Conservation (phyloP, 2,888 invertebrate genomes). For the Pyrrhia umbra region DNA sequence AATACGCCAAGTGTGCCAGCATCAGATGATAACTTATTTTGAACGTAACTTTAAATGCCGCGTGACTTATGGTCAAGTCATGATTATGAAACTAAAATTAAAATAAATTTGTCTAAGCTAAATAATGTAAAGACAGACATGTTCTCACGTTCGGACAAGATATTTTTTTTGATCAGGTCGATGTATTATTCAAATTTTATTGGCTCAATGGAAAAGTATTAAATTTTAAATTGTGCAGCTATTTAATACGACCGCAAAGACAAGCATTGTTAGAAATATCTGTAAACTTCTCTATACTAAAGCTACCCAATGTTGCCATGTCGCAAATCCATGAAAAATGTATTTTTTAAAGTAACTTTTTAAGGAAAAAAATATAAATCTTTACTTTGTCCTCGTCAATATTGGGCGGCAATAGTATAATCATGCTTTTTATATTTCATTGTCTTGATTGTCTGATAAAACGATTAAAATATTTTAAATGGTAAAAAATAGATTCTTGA, state of each 20-base stretch:
- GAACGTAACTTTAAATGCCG: too few species aligned
- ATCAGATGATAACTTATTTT: too few species aligned
- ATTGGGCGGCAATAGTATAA: conserved; percentile 7
- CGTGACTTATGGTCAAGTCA: too few species aligned
- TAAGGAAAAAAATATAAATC: background rate
- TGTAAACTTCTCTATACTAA: conserved; percentile 19
- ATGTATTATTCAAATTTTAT: background rate
- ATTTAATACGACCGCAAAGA: background rate
- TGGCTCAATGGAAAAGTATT: conserved; percentile 8
- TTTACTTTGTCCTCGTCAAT: background rate
- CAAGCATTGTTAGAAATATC: conserved; percentile 29
- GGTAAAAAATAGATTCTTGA: background rate
- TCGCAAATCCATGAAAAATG: conserved; percentile 1
- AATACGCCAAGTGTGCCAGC: too few species aligned
- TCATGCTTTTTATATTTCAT: conserved; percentile 14
- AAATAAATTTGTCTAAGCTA: too few species aligned
- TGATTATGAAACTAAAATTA: too few species aligned
- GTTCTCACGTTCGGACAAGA: too few species aligned
- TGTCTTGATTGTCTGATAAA: conserved; percentile 20
- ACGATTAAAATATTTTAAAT: conserved; percentile 9
- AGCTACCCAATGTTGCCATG: conserved; percentile 13
- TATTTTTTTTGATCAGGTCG: background rate
- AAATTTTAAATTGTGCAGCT: conserved; percentile 17
- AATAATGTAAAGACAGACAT: too few species aligned
- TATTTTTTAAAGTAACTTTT: background rate